phyloP scores from a whole-genome alignment of 92 coral and sea anemone species.

The Desmophyllum pertusum region DNA sequence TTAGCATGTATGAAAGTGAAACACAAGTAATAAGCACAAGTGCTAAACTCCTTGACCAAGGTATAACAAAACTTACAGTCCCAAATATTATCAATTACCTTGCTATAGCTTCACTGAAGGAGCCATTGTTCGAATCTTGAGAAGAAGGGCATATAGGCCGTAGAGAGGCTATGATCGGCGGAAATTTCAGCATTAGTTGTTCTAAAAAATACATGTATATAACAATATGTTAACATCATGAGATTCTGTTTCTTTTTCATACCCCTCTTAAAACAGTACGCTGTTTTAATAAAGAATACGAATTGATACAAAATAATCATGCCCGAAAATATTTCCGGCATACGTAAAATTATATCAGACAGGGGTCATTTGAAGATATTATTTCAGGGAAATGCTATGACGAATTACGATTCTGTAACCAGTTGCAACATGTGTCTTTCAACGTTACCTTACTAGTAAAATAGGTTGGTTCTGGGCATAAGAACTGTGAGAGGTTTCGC shows the following conservation, averaged over 20 bases:
- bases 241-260: neutral
- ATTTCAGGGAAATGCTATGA: neutral
- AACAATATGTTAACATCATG: neutral
- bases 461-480: no score
- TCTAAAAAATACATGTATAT: neutral
- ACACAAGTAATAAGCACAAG: neutral
- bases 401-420: neutral
- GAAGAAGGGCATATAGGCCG: no score
- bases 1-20: neutral
- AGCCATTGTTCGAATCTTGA: neutral
- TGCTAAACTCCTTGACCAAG: no score
- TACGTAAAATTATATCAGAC: neutral
- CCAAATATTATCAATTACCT: no score
- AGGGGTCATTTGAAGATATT: neutral
- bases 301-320: neutral
- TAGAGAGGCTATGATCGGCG: neutral
- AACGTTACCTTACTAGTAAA: neutral
- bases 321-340: neutral
- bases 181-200: neutral
- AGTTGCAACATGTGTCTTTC: neutral
- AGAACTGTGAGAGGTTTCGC: slow-evolving; percentile 3
- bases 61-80: no score
- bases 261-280: neutral
- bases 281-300: neutral
- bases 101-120: neutral